Conservation (phyloP, 2,113 vertebrate species). For the Channa argus region DNA sequence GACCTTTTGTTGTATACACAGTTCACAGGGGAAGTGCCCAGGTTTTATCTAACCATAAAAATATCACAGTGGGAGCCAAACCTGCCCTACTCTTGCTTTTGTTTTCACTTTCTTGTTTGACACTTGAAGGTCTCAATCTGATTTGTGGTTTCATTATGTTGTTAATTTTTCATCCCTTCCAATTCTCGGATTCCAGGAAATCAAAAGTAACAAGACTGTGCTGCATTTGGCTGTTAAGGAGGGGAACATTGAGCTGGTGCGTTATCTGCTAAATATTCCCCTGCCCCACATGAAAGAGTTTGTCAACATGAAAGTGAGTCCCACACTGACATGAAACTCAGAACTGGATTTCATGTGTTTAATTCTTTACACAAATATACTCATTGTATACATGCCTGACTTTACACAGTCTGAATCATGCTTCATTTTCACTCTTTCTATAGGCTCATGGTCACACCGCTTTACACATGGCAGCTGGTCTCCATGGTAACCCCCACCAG, state of each 20-base stretch:
- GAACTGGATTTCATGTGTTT: not conserved
- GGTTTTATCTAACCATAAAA: conserved; percentile 22
- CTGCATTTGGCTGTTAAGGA: conserved; percentile 92
- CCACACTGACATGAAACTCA: conserved; percentile 20
- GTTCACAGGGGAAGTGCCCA: conserved; percentile 30
- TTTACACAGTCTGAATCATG: conserved; percentile 6
- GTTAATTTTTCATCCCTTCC: conserved; percentile 20
- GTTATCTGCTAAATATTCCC: conserved; percentile 84
- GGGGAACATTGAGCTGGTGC: conserved; percentile 87
- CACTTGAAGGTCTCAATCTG: conserved; percentile 9
- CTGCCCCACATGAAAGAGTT: conserved; percentile 83
- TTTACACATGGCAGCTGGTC: conserved; percentile 92
- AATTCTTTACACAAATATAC: not conserved
- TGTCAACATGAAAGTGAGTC: conserved; percentile 91
- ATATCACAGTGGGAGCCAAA: conserved; percentile 1
- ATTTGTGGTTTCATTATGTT: conserved; percentile 44
- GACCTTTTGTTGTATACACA: conserved; percentile 13
- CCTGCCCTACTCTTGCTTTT: conserved; percentile 5
- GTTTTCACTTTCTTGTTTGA: conserved; percentile 41
- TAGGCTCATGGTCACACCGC: conserved; percentile 94
- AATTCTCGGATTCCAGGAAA: conserved; percentile 83
- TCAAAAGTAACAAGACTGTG: conserved; percentile 92
- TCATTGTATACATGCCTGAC: not conserved
- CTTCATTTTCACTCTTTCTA: not conserved
- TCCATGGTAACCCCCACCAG: conserved; percentile 85